Base-by-base conservation (phyloP, 30 jellyfish, hydroid and myxozoan genomes). In the Morbakka virulenta region DNA sequence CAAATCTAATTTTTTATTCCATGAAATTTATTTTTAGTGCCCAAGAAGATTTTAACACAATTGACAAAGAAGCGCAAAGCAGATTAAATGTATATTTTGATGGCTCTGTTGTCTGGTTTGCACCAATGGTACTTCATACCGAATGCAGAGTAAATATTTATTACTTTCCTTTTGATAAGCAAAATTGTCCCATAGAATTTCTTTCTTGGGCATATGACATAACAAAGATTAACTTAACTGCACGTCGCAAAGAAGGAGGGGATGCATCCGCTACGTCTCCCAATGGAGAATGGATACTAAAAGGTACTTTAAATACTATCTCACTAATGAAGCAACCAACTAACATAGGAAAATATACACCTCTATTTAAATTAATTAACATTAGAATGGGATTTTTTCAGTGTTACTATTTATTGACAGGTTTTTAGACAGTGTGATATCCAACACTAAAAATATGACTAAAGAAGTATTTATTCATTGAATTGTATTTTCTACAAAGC, bases 171-270 rank as follows among this genome's bases (percentile, higher is more conserved):
- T 89, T 89, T 76, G 97, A 89, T 62, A 88, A 64, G 35, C 97
- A 89, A 66, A 33, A 32, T 33, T 89, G 97, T 85, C 82, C 81
- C 11, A 61, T 89, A 83, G 57, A 41, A 2, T 89, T 89, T 35
- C 93, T 90, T 4, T 82, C 97, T 28, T 89, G 97, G 97, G 97
- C 97, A 50, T 76, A 74, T 28, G 94, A 89, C 31, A 93, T 91
- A 0, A 32, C 66, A 20, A 86, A 82, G 0, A 77, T 89, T 53
- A 83, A 89, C 91, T 62, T 89, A 9, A 33, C 84, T 17, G 36
- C 57, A 6, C 52, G 68, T 21, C 51, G 77, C 3, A 79, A 70
- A n/a, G 53, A 70, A 0, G 97, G 97, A 1, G n/a, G n/a, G n/a
- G 97, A 89, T 69, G 57, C 82, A 22, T 27, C 86, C 52, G 34